phyloP scores from a whole-genome alignment of 2,113 vertebrate species.

The Calidris pygmaea region DNA sequence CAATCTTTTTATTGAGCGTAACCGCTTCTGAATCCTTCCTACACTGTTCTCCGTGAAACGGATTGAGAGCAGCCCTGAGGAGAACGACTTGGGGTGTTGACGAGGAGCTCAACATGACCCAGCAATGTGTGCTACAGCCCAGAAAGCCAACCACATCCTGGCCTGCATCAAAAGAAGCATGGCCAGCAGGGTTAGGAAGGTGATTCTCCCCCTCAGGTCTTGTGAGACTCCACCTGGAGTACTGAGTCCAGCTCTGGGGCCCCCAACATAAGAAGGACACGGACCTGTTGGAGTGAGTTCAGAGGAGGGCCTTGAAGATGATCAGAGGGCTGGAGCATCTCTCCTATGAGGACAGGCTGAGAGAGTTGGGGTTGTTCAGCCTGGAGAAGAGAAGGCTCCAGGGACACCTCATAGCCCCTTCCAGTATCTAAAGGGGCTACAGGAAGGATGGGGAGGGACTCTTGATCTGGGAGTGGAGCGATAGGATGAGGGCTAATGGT shows the following conservation, averaged over 20 bases:
- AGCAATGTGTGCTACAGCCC: background rate
- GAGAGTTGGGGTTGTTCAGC: background rate
- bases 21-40: background rate
- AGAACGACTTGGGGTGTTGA: background rate
- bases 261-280: background rate
- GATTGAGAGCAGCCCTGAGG: background rate
- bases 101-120: background rate
- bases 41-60: rapidly evolving
- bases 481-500: background rate
- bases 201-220: background rate
- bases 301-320: background rate
- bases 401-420: background rate
- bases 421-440: background rate
- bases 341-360: background rate
- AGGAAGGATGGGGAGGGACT: background rate
- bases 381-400: background rate
- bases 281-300: background rate
- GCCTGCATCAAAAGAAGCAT: background rate
- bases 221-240: background rate
- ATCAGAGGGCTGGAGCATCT: background rate
- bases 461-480: background rate
- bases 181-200: background rate
- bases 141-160: background rate
- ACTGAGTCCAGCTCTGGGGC: background rate
- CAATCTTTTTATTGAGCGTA: background rate